These are phyloP conservation scores for Augochlora pura DNA, from an alignment of 1,140 invertebrate genomes.

Conservation along the genomic window DNA sequence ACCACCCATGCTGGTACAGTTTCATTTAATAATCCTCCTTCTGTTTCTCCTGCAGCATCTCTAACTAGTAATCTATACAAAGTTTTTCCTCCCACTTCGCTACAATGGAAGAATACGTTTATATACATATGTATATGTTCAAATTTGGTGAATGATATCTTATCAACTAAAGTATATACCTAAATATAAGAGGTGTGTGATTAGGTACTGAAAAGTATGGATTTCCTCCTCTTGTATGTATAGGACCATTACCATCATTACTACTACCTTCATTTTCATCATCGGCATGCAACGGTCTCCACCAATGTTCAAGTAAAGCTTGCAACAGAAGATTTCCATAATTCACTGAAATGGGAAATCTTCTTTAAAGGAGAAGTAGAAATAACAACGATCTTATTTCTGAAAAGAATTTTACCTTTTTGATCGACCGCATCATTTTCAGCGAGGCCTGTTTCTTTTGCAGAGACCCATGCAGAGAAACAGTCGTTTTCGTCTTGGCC, in stretches of 20 bases:
- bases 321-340: constrained; percentile 96
- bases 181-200: constrained; percentile 98
- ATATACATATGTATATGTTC: constrained; percentile 3
- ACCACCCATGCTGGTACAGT: constrained; percentile 98
- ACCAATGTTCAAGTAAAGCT: constrained; percentile 98
- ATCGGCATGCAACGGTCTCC: constrained; percentile 83
- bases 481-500: constrained; percentile 98
- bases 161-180: constrained; percentile 80
- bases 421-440: constrained; percentile 90
- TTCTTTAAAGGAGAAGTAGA: constrained; percentile 13
- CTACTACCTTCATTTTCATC: constrained; percentile 76
- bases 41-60: constrained; percentile 97
- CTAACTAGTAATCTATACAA: constrained; percentile 93
- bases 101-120: constrained; percentile 76
- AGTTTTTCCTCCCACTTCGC: constrained; percentile 97
- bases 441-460: constrained; percentile 94
- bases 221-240: constrained; percentile 83
- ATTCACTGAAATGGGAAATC: constrained; percentile 86
- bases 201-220: constrained; percentile 95
- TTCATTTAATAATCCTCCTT: constrained; percentile 95
- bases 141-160: background rate
- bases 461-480: constrained; percentile 98
- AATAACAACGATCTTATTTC: background rate
- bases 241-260: constrained; percentile 74
- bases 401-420: constrained; percentile 83